phyloP scores from a whole-genome alignment of 2,113 vertebrate genomes.

The Saiga tatarica region DNA sequence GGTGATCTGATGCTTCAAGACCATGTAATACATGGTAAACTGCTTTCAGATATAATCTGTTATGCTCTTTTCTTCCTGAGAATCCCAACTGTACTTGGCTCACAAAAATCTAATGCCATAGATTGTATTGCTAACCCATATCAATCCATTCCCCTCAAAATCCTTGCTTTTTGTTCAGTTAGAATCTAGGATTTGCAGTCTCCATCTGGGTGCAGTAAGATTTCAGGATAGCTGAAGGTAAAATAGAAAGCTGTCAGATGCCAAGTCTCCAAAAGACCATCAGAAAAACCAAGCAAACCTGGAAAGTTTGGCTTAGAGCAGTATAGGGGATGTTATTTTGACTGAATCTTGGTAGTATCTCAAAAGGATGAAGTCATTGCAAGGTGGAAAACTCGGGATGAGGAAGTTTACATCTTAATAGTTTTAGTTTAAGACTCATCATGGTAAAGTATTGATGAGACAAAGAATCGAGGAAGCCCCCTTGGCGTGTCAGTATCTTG shows the following conservation, averaged over 20 bases:
- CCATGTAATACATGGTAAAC: not conserved
- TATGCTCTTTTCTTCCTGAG: not conserved
- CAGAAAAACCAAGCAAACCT: not conserved
- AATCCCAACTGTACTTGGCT: not conserved
- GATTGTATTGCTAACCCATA: not conserved
- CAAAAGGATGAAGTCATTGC: not conserved
- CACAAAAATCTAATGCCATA: not conserved
- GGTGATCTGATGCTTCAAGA: not conserved
- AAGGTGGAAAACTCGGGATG: not conserved
- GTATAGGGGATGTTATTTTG: not conserved
- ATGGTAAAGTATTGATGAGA: not conserved
- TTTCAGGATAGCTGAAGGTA: not conserved
- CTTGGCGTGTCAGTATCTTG: not conserved
- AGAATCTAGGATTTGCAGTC: not conserved
- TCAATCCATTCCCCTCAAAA: not conserved
- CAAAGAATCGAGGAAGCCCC: too few species aligned
- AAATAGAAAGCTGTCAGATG: not conserved
- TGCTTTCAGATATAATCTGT: not conserved
- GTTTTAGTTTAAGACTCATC: not conserved
- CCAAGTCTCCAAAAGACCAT: not conserved
- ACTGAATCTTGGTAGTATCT: not conserved
- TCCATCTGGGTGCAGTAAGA: not conserved
- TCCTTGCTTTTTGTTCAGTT: not conserved
- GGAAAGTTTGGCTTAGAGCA: not conserved
- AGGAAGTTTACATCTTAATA: not conserved